Base-by-base conservation (phyloP, 2,113 vertebrate genomes). In the Pan paniscus region DNA sequence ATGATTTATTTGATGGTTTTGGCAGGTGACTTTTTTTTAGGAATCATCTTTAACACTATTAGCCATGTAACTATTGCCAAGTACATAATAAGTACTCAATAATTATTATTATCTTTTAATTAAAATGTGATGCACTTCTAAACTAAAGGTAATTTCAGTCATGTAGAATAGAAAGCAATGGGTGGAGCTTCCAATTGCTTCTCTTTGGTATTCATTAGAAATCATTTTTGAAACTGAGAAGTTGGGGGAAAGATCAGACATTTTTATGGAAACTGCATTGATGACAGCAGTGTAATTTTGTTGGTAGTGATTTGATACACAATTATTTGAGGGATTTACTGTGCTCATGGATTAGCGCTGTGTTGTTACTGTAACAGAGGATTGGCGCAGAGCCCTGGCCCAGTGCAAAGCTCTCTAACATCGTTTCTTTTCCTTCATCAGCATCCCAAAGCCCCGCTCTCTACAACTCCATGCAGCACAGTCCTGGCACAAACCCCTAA, bases 21-120 rank as follows among this genome's bases (percentile, higher is more conserved):
- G 8, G n/a, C 48, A 48, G 72, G 22, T 52, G 14, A 40, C 30
- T 88, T 97, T 93, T 97, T 90, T 98, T 96, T 59, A 96, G 67
- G 27, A 25, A 55, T 93, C 8, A 50, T 97, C 82, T 97, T 27
- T 84, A 96, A 73, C 92, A 94, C 67, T 35, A 68, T 82, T 75
- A 98, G 59, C 32, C 59, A 92, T n/a, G 9, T 67, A 64, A 73
- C 46, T 43, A 16, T 67, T 93, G 72, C 84, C 85, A 96, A 93
- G 78, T 17, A 82, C 40, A 40, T 48, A 67, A 52, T n/a, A 57
- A 52, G 70, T 75, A 32, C 17, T 94, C 86, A 16, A 14, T 92
- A 64, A 68, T 59, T 55, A 61, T 30, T 38, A 79, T 93, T 67
- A 48, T 5, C 82, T 93, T 67, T 61, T 0, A 5, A 85, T 81